Evolutionary conservation across 2,113 vertebrate genomes (phyloP).

Genomic region (Oxyura jamaicensis): DNA sequence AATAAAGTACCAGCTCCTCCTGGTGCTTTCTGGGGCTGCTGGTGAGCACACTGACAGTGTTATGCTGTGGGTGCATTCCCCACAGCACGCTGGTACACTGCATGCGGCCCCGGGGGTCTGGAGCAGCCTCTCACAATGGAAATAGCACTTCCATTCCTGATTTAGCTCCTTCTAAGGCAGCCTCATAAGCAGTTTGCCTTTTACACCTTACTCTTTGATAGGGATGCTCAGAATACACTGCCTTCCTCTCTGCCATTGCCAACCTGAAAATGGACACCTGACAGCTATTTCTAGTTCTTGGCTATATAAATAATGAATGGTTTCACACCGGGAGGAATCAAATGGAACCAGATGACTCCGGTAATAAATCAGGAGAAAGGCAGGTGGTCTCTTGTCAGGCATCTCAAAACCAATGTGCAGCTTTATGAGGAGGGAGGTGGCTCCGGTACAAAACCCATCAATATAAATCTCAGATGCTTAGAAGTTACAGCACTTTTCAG

Average conservation of each 20-base stretch:
- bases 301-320: constrained; percentile 36
- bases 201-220: not conserved
- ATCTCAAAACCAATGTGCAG: not conserved
- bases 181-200: not conserved
- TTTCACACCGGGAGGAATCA: constrained; percentile 26
- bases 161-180: not conserved
- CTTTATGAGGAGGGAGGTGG: constrained; percentile 8
- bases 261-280: not conserved
- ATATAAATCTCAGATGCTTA: not conserved
- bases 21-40: not conserved
- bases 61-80: not conserved
- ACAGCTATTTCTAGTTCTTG: not conserved
- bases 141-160: not conserved
- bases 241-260: not conserved
- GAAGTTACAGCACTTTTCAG: not conserved
- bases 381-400: constrained; percentile 48
- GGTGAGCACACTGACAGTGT: fast-evolving
- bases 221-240: not conserved
- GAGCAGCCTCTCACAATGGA: not conserved
- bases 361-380: constrained; percentile 48
- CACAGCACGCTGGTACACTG: not conserved
- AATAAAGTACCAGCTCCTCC: not conserved
- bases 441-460: not conserved
- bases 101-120: fast-evolving
- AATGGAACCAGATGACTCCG: constrained; percentile 17